Evolutionary conservation across 2,888 invertebrate genomes (phyloP).

Genomic region (Camptogramma bilineatum): DNA sequence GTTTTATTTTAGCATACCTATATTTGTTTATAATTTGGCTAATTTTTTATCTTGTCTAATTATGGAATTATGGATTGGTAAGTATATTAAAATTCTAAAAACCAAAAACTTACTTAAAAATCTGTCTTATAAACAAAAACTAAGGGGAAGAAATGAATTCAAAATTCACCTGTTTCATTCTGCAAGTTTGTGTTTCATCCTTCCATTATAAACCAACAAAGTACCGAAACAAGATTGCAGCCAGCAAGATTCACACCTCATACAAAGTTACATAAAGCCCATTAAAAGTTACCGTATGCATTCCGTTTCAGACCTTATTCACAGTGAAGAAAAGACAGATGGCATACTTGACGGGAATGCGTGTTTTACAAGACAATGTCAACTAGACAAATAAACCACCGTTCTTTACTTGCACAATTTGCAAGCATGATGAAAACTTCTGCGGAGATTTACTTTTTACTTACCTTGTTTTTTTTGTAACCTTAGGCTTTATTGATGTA

Average conservation of each 20-base stretch:
- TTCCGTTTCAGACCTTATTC: conserved; percentile 27
- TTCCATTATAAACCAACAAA: conserved; percentile 32
- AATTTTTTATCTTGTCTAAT: too few species aligned
- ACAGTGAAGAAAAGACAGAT: conserved; percentile 11
- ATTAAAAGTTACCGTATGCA: conserved; percentile 46
- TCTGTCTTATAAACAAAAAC: too few species aligned
- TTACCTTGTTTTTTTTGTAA: too few species aligned
- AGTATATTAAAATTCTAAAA: too few species aligned
- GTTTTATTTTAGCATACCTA: too few species aligned
- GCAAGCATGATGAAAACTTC: too few species aligned
- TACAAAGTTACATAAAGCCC: conserved; percentile 44
- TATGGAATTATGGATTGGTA: too few species aligned
- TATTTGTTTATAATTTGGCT: too few species aligned
- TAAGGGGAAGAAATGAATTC: not conserved
- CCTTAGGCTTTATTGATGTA: too few species aligned
- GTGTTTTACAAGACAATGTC: not conserved
- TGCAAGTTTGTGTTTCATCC: conserved; percentile 12
- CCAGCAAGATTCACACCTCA: conserved; percentile 42
- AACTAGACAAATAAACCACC: not conserved
- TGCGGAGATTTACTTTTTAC: too few species aligned
- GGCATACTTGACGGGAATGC: not conserved
- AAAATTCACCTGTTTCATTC: not conserved
- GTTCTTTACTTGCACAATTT: too few species aligned
- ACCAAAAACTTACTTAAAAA: too few species aligned
- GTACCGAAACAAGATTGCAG: conserved; percentile 38